Conservation (phyloP, 2,113 vertebrate species). For the Festucalex cinctus region DNA sequence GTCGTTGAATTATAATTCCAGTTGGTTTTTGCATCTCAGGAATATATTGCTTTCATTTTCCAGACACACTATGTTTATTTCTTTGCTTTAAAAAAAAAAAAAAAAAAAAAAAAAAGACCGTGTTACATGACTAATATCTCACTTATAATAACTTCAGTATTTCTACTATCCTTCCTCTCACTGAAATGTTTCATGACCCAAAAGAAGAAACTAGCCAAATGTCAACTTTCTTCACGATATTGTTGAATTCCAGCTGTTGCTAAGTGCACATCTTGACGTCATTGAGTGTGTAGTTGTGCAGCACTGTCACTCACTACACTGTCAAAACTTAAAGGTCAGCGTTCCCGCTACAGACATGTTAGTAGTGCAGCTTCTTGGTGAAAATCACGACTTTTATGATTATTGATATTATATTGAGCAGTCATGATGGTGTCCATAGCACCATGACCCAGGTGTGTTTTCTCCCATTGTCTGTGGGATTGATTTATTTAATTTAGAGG, state of each 20-base stretch:
- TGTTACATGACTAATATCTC: background rate
- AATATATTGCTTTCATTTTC: slow-evolving; percentile 58
- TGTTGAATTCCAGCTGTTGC: slow-evolving; percentile 24
- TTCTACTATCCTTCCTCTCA: background rate
- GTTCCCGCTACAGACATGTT: slow-evolving; percentile 37
- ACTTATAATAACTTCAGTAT: background rate
- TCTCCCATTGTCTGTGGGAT: slow-evolving; percentile 53
- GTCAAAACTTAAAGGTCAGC: slow-evolving; percentile 23
- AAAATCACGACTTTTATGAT: slow-evolving; percentile 42
- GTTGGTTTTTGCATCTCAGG: slow-evolving; percentile 67
- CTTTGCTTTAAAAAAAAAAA: slow-evolving; percentile 32
- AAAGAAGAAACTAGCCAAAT: slow-evolving; percentile 36
- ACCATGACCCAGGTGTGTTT: slow-evolving; percentile 42
- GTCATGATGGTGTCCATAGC: slow-evolving; percentile 45
- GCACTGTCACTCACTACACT: slow-evolving; percentile 9
- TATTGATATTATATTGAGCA: slow-evolving; percentile 37
- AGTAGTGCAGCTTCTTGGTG: slow-evolving; percentile 46
- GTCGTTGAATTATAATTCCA: slow-evolving; percentile 5
- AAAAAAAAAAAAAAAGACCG: too few relatives aligned
- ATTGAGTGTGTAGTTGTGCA: slow-evolving; percentile 31
- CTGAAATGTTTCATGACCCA: background rate
- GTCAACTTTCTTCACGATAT: slow-evolving; percentile 28
- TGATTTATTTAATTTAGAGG: slow-evolving; percentile 67
- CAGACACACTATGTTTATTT: slow-evolving; percentile 21
- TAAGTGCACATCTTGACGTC: slow-evolving; percentile 37